Evolutionary conservation across 2,888 invertebrate species (phyloP), one percentile per base, ranked within the genome.

Genomic region (Pheosia tremula): DNA sequence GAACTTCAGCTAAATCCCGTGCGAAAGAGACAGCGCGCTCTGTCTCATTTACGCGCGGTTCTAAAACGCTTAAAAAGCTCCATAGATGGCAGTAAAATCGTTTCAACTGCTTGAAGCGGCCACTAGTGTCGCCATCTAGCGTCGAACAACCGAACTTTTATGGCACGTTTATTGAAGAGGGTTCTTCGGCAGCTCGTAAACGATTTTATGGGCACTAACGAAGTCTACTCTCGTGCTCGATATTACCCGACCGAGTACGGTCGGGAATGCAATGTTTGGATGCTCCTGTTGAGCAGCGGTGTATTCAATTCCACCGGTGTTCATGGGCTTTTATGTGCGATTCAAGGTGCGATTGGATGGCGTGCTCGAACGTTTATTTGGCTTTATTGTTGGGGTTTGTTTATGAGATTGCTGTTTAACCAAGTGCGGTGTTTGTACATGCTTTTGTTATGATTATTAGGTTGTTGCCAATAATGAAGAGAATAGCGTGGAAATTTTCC

Each of bases 291-390:
- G 87, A 90, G 85, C 83, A 82, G 86, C 82, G 85, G 84, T 86
- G 88, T 91, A 92, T 93, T 93, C 89, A 92, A 92, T 93, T 92
- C 83, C 83, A 88, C 89, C 88, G 91, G 91, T 89, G 88, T 91
- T 91, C 91, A 89, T 89, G 89, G 87, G 89, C 88, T 89, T 93
- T 93, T 93, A 93, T 93, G 90, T 90, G 90, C 91, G 92, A 93
- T 93, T 93, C 92, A 90, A 93, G 93, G 93, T 93, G 93, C 91
- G 92, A 93, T 93, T 92, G 93, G 93, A 93, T 93, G 92, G 93
- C 91, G 91, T 92, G 91, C 93, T 93, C 77, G 88, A 90, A 87
- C 88, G 93, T 93, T 93, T 93, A 93, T 93, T 93, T 93, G 90
- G 88, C 90, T 92, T 93, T 93, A 93, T 92, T 93, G 93, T 93